phyloP scores from a whole-genome alignment of 2,113 vertebrate genomes.

The Neodontobutis hainanensis region DNA sequence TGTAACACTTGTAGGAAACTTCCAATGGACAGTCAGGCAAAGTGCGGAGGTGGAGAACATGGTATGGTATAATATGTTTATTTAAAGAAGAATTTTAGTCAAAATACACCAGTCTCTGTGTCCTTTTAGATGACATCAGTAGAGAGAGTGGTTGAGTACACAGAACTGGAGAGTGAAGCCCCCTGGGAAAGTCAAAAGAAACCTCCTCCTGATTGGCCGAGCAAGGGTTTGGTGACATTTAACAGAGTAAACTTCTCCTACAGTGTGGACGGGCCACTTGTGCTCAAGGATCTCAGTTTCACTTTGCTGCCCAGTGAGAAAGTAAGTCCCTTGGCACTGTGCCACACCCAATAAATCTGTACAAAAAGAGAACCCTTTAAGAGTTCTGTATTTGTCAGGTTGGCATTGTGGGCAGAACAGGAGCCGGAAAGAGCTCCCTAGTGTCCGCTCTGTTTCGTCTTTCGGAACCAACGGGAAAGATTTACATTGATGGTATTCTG shows the following conservation, averaged over 20 bases:
- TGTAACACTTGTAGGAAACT: conserved; percentile 88
- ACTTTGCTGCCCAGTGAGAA: conserved; percentile 88
- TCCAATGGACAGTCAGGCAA: conserved; percentile 93
- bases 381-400: conserved; percentile 22
- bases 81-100: background rate
- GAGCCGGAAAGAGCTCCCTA: conserved; percentile 79
- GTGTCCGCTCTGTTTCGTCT: conserved; percentile 74
- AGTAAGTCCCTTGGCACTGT: conserved; percentile 66
- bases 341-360: too few relatives aligned
- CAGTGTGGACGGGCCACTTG: conserved; percentile 81
- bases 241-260: conserved; percentile 91
- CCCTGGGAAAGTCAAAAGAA: conserved; percentile 86
- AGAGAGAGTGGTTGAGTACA: conserved; percentile 93
- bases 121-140: conserved; percentile 93
- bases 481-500: conserved; percentile 74
- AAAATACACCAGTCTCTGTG: too few relatives aligned
- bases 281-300: conserved; percentile 86
- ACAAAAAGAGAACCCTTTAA: too few relatives aligned
- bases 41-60: conserved; percentile 93
- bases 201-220: conserved; percentile 88
- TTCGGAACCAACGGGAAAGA: conserved; percentile 73
- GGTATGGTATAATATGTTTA: conserved; percentile 70
- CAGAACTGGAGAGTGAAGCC: conserved; percentile 91
- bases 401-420: conserved; percentile 77
- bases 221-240: conserved; percentile 86